These are phyloP conservation scores for Neosalanx taihuensis DNA, from an alignment of 2,797 vertebrate genomes.

Conservation along the genomic window DNA sequence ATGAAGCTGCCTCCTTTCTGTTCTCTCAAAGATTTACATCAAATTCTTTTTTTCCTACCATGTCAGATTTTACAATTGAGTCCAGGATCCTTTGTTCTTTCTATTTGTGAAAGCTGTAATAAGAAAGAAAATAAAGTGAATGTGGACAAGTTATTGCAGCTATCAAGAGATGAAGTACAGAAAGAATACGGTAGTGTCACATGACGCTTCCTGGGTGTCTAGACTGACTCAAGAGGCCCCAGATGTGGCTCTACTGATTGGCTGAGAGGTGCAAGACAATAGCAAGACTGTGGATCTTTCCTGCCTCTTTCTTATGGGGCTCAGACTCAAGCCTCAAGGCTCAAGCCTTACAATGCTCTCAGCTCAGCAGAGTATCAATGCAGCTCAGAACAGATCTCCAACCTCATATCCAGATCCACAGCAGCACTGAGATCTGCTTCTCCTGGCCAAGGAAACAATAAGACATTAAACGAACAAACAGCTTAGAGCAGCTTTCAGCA, in stretches of 20 bases:
- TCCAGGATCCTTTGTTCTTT: neutral
- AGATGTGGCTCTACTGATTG: conserved; percentile 29
- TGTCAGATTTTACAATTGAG: neutral
- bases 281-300: conserved; percentile 38
- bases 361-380: conserved; percentile 53
- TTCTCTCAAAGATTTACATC: neutral
- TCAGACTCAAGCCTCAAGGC: conserved; percentile 47
- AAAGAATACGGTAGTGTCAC: neutral
- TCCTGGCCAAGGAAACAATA: conserved; percentile 68
- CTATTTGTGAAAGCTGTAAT: neutral
- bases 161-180: neutral
- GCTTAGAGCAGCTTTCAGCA: conserved; percentile 65
- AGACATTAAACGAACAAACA: conserved; percentile 76
- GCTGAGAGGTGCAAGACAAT: conserved; percentile 30
- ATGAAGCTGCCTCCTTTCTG: neutral
- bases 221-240: conserved; percentile 26
- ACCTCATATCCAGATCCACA: conserved; percentile 62
- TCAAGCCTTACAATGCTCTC: conserved; percentile 52
- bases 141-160: neutral
- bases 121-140: neutral
- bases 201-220: neutral
- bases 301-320: conserved; percentile 42
- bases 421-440: conserved; percentile 64
- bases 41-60: neutral
- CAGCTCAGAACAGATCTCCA: conserved; percentile 67